Base-by-base conservation (phyloP, 2,797 vertebrate genomes). In the Smutsia gigantea region DNA sequence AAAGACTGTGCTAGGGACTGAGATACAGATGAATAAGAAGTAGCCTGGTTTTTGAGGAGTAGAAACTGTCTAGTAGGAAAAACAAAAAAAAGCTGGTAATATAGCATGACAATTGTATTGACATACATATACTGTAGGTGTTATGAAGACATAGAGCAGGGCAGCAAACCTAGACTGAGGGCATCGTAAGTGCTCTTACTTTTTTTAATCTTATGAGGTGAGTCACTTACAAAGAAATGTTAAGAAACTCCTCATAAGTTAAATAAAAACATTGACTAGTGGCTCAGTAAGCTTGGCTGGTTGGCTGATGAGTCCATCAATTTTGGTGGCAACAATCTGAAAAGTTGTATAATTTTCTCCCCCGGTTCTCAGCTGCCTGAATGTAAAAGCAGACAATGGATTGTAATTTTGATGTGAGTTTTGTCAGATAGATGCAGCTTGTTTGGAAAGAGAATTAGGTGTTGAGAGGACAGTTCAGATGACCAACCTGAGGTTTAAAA, bases 201-300 rank as follows among this genome's bases (percentile, higher is more conserved):
- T 94, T 29, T 94, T 85, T 94, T 64, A 87, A 79, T 85, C 10
- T 31, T 82, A 2, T 75, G 31, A 92, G 23, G 46, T 95, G 17
- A 95, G 31, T 68, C 29, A 34, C 49, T 86, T 55, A 90, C 42
- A 78, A 51, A 90, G 84, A 81, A 74, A 89, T 92, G 21, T 74
- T 57, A 85, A 94, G 46, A 87, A 91, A 37, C 83, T 51, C 27
- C 49, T 55, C 68, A 64, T 23, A 88, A 49, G 74, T 72, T 29
- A 90, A 87, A 93, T 87, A 29, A 87, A 90, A 95, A 61, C 31
- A 72, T 78, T 53, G 61, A 75, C 27, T 82, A 13, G 25, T 72
- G 21, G 49, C 51, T 37, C 29, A 71, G 11, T 57, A 31, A 75
- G 39, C 42, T 93, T 92, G 21, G 17, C 61, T 86, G 55, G 86